Evolutionary conservation across 2,113 vertebrate species (phyloP).

Genomic region (Eonycteris spelaea): DNA sequence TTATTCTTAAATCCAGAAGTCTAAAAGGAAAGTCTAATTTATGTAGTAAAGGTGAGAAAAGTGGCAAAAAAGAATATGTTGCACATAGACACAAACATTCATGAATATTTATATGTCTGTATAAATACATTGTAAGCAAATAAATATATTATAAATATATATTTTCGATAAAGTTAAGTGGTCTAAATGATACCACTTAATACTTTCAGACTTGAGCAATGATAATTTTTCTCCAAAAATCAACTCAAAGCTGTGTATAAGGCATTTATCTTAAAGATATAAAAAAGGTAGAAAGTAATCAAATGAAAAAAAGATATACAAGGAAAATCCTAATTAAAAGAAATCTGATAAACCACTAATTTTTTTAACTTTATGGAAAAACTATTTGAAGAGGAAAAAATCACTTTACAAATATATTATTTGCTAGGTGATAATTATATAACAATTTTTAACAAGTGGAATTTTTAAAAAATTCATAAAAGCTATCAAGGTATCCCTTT

Average conservation of each 20-base stretch:
- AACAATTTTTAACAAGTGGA: background rate
- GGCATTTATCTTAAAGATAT: background rate
- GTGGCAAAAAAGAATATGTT: background rate
- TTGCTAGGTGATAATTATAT: background rate
- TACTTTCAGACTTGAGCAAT: background rate
- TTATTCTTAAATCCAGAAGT: background rate
- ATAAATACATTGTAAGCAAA: background rate
- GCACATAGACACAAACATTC: background rate
- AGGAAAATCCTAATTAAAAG: background rate
- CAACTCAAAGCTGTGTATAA: background rate
- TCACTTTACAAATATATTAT: background rate
- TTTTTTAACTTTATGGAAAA: background rate
- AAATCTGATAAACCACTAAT: background rate
- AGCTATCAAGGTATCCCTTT: background rate
- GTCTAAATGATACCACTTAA: background rate
- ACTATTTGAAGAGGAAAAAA: background rate
- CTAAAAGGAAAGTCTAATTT: background rate
- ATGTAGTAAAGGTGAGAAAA: background rate
- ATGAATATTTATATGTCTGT: background rate
- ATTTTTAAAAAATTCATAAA: background rate
- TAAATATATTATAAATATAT: background rate
- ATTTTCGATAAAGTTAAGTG: background rate
- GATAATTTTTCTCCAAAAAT: background rate
- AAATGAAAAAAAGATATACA: background rate
- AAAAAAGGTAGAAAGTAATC: background rate